Evolutionary conservation across 2,797 vertebrate species (phyloP), one percentile per base, ranked within the genome.

Genomic region (Rhinatrema bivittatum): DNA sequence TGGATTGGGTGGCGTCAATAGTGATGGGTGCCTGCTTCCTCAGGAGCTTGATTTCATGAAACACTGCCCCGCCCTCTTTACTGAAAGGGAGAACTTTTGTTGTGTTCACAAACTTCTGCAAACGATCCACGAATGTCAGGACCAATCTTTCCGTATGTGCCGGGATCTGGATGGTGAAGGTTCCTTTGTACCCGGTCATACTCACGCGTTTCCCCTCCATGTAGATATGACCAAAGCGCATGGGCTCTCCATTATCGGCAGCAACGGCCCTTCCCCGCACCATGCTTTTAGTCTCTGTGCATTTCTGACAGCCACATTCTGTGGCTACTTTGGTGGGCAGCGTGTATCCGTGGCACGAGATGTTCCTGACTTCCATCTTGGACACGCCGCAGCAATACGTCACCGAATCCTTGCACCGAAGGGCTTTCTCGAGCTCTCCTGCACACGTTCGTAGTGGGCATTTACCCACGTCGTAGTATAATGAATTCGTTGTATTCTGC

Each of bases 71-170:
- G 8, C 96, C 95, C 2, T 87, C 97, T 49, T 69, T 76, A 51
- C 91, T 96, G 65, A 97, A 99, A 16, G 91, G 84, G 24, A 99
- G 81, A 27, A 98, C 91, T 68, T 98, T 99, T 12, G 96, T 99
- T 12, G 92, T 98, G 51, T 98, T 96, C 50, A 99, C 82, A 34
- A 98, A 98, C 64, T 94, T 98, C 42, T 96, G 87, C 70, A 97
- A 74, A 54, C 92, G 88, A 60, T 99, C 96, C 4, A 97, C 91
- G 1, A 99, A 99, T 0, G 93, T 99, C 32, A 99, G 70, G 32
- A 99, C 95, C 14, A 99, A 65, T 26, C 96, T 89, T 44, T 93
- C 89, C 0, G 79, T 96, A 42, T 91, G 87, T 30, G 78, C 71
- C 23, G 95, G 91, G 25, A 99, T 73, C 0, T 93, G 89, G 39